Evolutionary conservation across 2,113 vertebrate genomes (phyloP).

Genomic region (Micronycteris hirsuta): DNA sequence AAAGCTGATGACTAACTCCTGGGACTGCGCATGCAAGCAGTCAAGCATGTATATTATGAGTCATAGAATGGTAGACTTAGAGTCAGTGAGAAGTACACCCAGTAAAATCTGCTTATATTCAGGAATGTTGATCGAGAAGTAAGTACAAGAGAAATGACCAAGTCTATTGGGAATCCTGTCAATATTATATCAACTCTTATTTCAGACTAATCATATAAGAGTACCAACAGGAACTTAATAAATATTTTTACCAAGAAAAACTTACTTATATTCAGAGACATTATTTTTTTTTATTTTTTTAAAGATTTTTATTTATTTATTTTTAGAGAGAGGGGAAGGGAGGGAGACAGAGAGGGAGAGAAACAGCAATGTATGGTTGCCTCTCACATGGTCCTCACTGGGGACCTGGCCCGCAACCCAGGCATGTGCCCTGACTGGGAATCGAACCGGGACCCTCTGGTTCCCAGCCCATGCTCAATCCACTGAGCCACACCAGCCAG

Average conservation of each 20-base stretch:
- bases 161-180: neutral
- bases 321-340: too few relatives aligned
- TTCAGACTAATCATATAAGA: neutral
- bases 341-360: too few relatives aligned
- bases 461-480: too few relatives aligned
- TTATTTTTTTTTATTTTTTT: too few relatives aligned
- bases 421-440: too few relatives aligned
- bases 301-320: too few relatives aligned
- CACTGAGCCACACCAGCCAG: too few relatives aligned
- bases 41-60: conserved; percentile 42
- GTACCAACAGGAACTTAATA: neutral
- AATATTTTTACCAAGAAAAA: neutral
- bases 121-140: neutral
- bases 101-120: neutral
- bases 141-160: neutral
- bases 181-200: neutral
- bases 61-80: conserved; percentile 30
- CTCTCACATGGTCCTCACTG: too few relatives aligned
- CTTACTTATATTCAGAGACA: neutral
- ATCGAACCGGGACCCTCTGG: too few relatives aligned
- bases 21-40: conserved; percentile 54
- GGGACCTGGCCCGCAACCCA: too few relatives aligned
- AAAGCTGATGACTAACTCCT: conserved; percentile 56
- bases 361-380: too few relatives aligned
- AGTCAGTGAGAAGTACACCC: conserved; percentile 23